Conservation (phyloP, 2,113 vertebrate genomes). For the Corvus cornix region DNA sequence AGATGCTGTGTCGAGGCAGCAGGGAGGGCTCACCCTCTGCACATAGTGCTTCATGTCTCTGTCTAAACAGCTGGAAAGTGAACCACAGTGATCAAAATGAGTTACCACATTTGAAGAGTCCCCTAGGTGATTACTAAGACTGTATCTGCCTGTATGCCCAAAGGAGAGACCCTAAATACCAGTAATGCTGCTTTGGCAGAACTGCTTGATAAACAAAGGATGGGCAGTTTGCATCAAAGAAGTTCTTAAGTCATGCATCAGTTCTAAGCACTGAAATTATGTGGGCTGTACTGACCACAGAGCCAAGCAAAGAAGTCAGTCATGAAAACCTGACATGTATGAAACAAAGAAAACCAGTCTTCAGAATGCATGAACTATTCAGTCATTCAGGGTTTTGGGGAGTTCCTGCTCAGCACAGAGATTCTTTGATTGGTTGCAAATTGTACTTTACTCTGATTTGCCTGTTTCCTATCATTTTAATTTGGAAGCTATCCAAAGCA, state of each 20-base stretch:
- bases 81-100: neutral
- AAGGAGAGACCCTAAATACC: neutral
- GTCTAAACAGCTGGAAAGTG: neutral
- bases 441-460: neutral
- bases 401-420: neutral
- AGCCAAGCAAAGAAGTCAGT: neutral
- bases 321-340: neutral
- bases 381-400: neutral
- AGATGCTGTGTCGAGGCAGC: neutral
- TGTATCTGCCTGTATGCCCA: neutral
- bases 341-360: neutral
- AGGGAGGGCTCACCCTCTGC: neutral
- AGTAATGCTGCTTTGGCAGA: neutral
- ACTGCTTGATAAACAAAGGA: neutral
- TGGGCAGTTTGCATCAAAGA: neutral
- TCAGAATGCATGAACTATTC: neutral
- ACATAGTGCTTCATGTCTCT: neutral
- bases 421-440: neutral
- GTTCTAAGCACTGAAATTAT: neutral
- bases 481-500: slow-evolving; percentile 17
- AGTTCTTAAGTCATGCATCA: neutral
- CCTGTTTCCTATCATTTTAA: neutral
- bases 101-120: neutral
- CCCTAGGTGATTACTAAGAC: neutral
- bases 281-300: neutral